Percentiles rank a stretch among this genome's conserved stretches.
These are phyloP conservation scores for Eulemur coronatus DNA, from an alignment of 2,797 vertebrate genomes.

Conservation along the genomic window DNA sequence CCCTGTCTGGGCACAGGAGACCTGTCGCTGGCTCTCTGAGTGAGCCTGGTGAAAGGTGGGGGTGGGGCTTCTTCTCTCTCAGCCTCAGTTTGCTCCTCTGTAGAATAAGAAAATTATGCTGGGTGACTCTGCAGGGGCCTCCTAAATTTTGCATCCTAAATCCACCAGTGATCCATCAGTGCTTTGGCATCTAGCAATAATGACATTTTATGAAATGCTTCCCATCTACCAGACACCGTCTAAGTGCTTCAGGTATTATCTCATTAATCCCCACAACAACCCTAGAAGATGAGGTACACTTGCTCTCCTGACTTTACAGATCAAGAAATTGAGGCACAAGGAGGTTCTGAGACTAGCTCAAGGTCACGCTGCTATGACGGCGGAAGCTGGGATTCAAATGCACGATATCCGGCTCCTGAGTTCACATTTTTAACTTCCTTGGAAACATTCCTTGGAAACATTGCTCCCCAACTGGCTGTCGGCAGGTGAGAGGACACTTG, in stretches of 20 bases:
- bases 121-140: background rate
- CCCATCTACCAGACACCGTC: background rate
- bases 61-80: background rate
- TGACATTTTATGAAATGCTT: background rate
- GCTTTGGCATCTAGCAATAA: background rate
- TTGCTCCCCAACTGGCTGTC: background rate
- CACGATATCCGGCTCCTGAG: background rate
- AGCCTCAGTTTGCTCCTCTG: background rate
- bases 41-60: fast-evolving
- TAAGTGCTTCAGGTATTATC: background rate
- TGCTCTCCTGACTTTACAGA: background rate
- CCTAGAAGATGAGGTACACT: background rate
- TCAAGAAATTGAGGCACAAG: background rate
- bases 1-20: background rate
- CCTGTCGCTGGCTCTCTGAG: background rate
- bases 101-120: background rate
- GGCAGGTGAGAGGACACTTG: constrained; percentile 9
- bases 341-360: background rate
- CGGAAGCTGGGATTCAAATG: background rate
- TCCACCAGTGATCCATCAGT: background rate
- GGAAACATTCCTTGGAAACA: background rate
- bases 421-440: background rate
- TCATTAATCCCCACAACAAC: constrained; percentile 1
- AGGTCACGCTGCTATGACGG: background rate
- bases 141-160: background rate